phyloP scores from a whole-genome alignment of 2,888 invertebrate genomes.

The Candidula unifasciata region DNA sequence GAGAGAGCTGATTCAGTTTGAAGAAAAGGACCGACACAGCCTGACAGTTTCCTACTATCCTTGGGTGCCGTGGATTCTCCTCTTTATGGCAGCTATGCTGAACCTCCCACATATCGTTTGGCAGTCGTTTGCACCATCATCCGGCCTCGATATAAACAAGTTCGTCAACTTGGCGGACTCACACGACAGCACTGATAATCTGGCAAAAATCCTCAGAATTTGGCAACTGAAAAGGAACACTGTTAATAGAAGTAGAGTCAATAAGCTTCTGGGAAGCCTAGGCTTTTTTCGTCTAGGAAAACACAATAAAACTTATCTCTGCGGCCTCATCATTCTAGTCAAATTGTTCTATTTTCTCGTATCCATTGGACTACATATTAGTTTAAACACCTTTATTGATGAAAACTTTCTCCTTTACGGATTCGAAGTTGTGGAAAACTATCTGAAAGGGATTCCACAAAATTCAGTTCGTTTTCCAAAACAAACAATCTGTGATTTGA shows the following conservation, averaged over 20 bases:
- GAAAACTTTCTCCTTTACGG: slow-evolving; percentile 55
- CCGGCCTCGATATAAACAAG: slow-evolving; percentile 58
- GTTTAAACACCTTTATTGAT: slow-evolving; percentile 53
- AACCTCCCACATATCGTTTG: slow-evolving; percentile 61
- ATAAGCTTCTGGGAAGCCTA: slow-evolving; percentile 21
- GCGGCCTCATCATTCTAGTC: slow-evolving; percentile 49
- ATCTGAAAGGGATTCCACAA: slow-evolving; percentile 28
- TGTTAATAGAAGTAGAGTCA: neutral
- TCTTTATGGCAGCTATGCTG: slow-evolving; percentile 59
- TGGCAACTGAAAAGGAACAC: slow-evolving; percentile 27
- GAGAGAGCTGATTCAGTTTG: neutral
- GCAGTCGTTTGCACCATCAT: slow-evolving; percentile 52
- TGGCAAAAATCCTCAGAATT: slow-evolving; percentile 47
- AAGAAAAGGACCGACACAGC: slow-evolving; percentile 46
- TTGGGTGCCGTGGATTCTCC: slow-evolving; percentile 63
- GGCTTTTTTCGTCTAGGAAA: slow-evolving; percentile 51
- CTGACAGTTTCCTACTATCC: slow-evolving; percentile 61
- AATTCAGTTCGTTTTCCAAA: slow-evolving; percentile 59
- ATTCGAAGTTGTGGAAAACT: slow-evolving; percentile 51
- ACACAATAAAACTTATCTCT: slow-evolving; percentile 52
- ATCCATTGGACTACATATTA: slow-evolving; percentile 48
- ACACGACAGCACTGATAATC: slow-evolving; percentile 39
- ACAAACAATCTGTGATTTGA: slow-evolving; percentile 62
- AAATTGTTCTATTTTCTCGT: slow-evolving; percentile 53
- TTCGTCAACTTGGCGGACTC: slow-evolving; percentile 55